Percentiles rank a stretch among this genome's conserved stretches.
Evolutionary conservation across 1,140 invertebrate genomes (phyloP).

Genomic region (Pogonognathellus flavescens): DNA sequence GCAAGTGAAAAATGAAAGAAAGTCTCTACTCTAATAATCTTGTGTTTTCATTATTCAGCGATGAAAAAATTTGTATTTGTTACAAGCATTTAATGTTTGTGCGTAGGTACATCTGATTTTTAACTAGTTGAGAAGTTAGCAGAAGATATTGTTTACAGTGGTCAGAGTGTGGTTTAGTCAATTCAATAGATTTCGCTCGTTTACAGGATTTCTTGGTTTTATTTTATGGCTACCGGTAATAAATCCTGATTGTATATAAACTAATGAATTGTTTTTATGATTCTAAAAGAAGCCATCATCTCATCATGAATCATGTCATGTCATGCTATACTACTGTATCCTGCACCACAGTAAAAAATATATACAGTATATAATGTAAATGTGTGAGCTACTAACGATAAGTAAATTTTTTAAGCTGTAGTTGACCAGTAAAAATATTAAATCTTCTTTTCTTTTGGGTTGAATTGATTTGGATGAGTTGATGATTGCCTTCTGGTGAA

Average conservation of each 20-base stretch:
- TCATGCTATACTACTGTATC: no score
- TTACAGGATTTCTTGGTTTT: background rate
- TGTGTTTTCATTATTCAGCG: background rate
- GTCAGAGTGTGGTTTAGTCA: conserved; percentile 5
- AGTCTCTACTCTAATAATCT: background rate
- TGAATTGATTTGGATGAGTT: background rate
- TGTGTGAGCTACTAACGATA: no score
- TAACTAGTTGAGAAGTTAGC: no score
- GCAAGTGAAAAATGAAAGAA: background rate
- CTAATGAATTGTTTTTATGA: conserved; percentile 48
- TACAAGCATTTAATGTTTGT: no score
- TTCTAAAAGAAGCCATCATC: conserved; percentile 26
- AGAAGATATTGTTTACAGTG: background rate
- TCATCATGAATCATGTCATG: no score
- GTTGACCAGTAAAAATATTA: background rate
- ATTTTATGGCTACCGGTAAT: background rate
- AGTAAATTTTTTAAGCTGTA: no score
- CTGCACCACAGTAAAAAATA: no score
- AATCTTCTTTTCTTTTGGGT: conserved; percentile 6
- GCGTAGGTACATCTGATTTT: no score
- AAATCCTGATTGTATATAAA: background rate
- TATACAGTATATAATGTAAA: no score
- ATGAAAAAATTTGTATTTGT: background rate
- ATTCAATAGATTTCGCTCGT: background rate
- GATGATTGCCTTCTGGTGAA: conserved; percentile 22